Evolutionary conservation across 2,797 vertebrate species (phyloP).

Genomic region (Lepidocolaptes lacrymiger): DNA sequence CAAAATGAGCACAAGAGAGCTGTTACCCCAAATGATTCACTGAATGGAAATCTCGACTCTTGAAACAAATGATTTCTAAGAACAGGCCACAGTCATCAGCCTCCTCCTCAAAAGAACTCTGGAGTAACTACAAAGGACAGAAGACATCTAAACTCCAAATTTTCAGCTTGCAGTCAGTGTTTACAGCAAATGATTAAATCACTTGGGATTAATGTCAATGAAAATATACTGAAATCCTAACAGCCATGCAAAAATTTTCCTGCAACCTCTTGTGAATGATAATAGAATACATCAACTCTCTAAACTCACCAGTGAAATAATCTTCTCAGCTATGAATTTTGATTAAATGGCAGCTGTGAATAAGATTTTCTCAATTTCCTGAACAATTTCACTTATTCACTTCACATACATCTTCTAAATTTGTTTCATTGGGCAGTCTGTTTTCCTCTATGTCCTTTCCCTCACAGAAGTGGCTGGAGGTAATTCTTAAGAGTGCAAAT

Average conservation of each 20-base stretch:
- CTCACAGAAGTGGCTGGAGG: neutral
- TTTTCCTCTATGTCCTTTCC: neutral
- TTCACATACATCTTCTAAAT: neutral
- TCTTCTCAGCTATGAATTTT: neutral
- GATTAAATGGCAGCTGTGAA: neutral
- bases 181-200: neutral
- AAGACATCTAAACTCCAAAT: neutral
- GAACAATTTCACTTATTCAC: neutral
- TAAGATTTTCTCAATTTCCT: neutral
- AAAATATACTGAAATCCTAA: neutral
- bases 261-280: neutral
- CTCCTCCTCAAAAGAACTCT: neutral
- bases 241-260: neutral
- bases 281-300: neutral
- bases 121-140: neutral
- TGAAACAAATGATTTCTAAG: conserved; percentile 36
- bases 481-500: neutral
- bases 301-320: neutral
- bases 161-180: neutral
- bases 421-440: neutral
- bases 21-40: conserved; percentile 42
- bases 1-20: neutral
- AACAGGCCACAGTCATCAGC: neutral
- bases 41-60: neutral
- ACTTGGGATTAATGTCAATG: neutral